Base-by-base conservation (phyloP, 2,888 invertebrate genomes). In the Drosophila kambysellisi region DNA sequence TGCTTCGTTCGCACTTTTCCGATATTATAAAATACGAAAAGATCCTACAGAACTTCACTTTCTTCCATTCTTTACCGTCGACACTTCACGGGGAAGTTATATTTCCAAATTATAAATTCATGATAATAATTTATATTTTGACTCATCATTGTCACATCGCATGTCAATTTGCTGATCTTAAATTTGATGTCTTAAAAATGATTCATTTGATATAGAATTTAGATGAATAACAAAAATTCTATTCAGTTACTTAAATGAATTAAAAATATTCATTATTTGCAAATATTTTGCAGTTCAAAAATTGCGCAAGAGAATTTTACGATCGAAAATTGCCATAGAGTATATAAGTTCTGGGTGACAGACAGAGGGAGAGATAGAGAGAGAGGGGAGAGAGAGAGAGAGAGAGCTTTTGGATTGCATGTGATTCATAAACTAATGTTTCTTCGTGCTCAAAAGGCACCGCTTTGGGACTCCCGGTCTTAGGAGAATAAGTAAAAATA, bases 401-500 rank as follows among this genome's bases (percentile, higher is more conserved):
- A 29, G n/a, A 29, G 3, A 33, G 12, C 4, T 3, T 12, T 32
- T 4, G 25, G 33, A 17, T 20, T 25, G 29, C 41, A 65, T 43
- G 43, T 73, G 56, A 67, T 48, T 74, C 74, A 73, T 0, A 29
- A 60, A 56, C 37, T 20, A 43, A 52, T 65, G 9, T 1, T 52
- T 8, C 4, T 48, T 37, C 29, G n/a, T n/a, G 20, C 35, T 50
- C 41, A 20, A 33, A 67, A 20, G 8, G n/a, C 4, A n/a, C 17
- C n/a, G 43, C 57, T 37, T 56, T 57, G 76, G 76, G 76, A 76
- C 48, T 76, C 76, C 76, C 76, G 29, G 39, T 6, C 52, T 11
- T 41, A 56, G 30, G 9, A 25, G 33, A 57, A 39, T 9, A 11
- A 33, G 33, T 4, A n/a, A 43, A 33, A 7, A 4, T 3, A 25